A percentile compares a stretch with the other conserved stretches of the same genome.
Evolutionary conservation across 2,888 invertebrate species (phyloP).

Genomic region (Xestoiulus laeticollis): DNA sequence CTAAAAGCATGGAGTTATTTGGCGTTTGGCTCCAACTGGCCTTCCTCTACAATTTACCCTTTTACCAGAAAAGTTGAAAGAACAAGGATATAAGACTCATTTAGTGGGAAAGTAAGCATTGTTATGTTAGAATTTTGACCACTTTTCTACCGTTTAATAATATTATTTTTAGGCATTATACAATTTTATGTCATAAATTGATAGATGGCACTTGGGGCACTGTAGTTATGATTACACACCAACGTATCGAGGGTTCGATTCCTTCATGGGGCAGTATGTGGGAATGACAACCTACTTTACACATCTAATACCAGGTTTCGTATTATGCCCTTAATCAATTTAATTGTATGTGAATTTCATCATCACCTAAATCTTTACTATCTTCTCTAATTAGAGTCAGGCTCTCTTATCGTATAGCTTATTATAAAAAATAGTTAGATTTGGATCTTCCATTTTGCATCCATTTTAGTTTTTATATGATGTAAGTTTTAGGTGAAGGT

Average conservation of each 20-base stretch:
- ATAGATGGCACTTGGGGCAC: slow-evolving; percentile 67
- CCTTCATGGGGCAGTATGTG: slow-evolving; percentile 66
- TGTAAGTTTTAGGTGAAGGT: neutral
- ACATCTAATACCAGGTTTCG: slow-evolving; percentile 47
- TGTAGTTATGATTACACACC: slow-evolving; percentile 66
- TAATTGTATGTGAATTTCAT: neutral
- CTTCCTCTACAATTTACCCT: slow-evolving; percentile 52
- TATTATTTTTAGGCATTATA: neutral
- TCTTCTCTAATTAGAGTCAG: neutral
- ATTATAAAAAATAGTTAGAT: neutral
- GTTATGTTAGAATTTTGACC: neutral
- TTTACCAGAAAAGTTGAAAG: slow-evolving; percentile 51
- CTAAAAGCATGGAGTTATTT: slow-evolving; percentile 43
- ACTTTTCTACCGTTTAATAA: neutral
- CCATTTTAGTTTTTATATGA: neutral
- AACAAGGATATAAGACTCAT: slow-evolving; percentile 52
- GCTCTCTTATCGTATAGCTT: neutral
- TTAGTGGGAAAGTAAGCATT: slow-evolving; percentile 55
- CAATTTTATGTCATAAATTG: neutral
- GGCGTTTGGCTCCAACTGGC: slow-evolving; percentile 51
- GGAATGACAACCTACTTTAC: slow-evolving; percentile 62
- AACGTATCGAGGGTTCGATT: slow-evolving; percentile 65
- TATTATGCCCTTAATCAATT: neutral
- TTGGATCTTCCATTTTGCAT: neutral
- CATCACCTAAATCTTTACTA: neutral